These are phyloP conservation scores for Xylocampa areola DNA, from an alignment of 2,888 invertebrate genomes.

Conservation along the genomic window DNA sequence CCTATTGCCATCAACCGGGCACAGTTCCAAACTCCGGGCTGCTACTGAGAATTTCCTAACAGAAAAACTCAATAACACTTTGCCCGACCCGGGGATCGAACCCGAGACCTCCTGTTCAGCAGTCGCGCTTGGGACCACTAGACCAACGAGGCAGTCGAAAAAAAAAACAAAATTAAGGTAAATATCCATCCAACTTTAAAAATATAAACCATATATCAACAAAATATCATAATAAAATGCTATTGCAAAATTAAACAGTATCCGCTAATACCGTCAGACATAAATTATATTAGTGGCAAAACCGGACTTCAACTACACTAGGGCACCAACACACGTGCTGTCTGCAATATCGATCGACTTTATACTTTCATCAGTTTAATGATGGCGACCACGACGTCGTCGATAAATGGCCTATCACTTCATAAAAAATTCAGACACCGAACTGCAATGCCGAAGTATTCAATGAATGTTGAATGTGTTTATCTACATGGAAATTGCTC, in stretches of 20 bases:
- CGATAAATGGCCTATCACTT: slow-evolving; percentile 28
- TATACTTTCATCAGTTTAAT: slow-evolving; percentile 44
- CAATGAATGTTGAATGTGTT: slow-evolving; percentile 35
- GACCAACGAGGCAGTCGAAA: too few relatives aligned
- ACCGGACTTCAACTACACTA: slow-evolving; percentile 38
- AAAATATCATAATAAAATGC: not conserved
- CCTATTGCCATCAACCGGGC: too few relatives aligned
- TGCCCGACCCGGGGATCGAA: too few relatives aligned
- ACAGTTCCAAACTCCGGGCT: too few relatives aligned
- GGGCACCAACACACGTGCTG: slow-evolving; percentile 31
- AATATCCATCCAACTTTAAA: too few relatives aligned
- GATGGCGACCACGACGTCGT: slow-evolving; percentile 31
- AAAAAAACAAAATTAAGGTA: too few relatives aligned
- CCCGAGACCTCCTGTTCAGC: too few relatives aligned
- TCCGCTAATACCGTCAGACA: slow-evolving; percentile 5
- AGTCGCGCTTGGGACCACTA: too few relatives aligned
- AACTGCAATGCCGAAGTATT: slow-evolving; percentile 17
- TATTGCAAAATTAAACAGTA: slow-evolving; percentile 19
- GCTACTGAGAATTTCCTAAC: too few relatives aligned
- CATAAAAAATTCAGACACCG: slow-evolving; percentile 43
- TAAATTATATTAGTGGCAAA: slow-evolving; percentile 13
- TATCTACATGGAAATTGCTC: slow-evolving; percentile 32
- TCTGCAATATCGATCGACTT: slow-evolving; percentile 39
- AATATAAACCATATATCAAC: not conserved
- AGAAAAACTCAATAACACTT: too few relatives aligned